Conservation (phyloP, 2,113 vertebrate species). For the Onychorhynchus coronatus region DNA sequence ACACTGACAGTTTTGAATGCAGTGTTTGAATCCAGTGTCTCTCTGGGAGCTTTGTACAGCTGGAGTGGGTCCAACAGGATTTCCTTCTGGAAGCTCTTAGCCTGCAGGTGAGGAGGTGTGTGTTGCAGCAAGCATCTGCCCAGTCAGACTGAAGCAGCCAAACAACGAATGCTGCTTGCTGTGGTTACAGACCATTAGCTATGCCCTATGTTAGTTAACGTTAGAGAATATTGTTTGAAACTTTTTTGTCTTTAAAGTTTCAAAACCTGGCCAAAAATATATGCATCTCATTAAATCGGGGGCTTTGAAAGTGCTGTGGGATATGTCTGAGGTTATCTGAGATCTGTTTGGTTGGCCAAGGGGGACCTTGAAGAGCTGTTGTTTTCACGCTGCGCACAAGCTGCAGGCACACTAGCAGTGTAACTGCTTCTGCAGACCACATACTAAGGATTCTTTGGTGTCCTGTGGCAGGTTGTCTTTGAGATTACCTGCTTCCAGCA, state of each 20-base stretch:
- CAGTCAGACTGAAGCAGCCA: neutral
- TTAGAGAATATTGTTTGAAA: neutral
- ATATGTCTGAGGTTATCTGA: neutral
- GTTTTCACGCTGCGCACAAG: neutral
- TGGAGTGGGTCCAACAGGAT: neutral
- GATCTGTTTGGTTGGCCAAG: neutral
- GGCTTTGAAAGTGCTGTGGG: neutral
- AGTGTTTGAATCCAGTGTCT: fast-evolving
- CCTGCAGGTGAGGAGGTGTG: neutral
- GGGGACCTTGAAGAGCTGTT: neutral
- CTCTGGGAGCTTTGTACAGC: neutral
- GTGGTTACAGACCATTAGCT: neutral
- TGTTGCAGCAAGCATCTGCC: neutral
- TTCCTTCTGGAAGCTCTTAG: neutral
- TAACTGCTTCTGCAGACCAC: neutral
- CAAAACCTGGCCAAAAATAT: neutral
- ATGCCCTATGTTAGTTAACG: neutral
- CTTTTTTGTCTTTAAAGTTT: neutral
- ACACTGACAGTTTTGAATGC: neutral
- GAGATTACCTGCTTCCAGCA: neutral
- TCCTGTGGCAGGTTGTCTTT: neutral
- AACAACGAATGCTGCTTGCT: neutral
- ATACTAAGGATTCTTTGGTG: neutral
- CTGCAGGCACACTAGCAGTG: neutral
- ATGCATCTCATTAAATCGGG: neutral